Base-by-base conservation (phyloP, 2,888 invertebrate species). In the Amorpha juglandis region DNA sequence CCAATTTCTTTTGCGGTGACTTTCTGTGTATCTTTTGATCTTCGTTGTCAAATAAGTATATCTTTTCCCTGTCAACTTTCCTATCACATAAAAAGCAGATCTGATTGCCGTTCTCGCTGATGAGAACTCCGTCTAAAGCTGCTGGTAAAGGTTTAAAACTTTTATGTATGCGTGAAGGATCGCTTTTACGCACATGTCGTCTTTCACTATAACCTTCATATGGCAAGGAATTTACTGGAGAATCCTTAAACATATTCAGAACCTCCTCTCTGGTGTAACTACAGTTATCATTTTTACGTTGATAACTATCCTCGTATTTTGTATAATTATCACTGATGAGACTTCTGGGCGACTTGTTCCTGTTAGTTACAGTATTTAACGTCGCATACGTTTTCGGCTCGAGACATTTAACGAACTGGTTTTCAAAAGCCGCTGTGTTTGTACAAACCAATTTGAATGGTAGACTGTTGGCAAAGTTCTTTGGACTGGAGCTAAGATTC, bases 171-270 rank as follows among this genome's bases (percentile, higher is more conserved):
- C 88, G 82, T 0, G 89, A 85, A 0, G 93, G 93, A 70, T 93
- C 91, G 7, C 87, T 89, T 75, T 93, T 93, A 12, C 93, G 78
- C 0, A 88, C 87, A 75, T 92, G 90, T 38, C 84, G 82, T 12
- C 90, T 78, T 69, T 91, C 91, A 62, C 77, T 80, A 0, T 84
- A 80, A 45, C 78, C 83, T 42, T 87, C 88, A 65, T 85, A 88
- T 1, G 90, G 89, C n/a, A 88, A 67, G 0, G 89, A 83, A 0
- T 87, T 85, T 1, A 92, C 88, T 0, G 93, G 93, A 0, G 92
- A 86, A 76, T 93, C 90, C 78, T 92, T 93, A 33, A 93, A 90
- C 89, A 93, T 89, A 70, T 92, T 91, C 14, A 93, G 71, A 38
- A 93, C 83, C 62, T 92, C 90, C 53, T 93, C 92, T 14, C 93